Conservation (phyloP, 2,888 invertebrate genomes). For the Apotomis betuletana region DNA sequence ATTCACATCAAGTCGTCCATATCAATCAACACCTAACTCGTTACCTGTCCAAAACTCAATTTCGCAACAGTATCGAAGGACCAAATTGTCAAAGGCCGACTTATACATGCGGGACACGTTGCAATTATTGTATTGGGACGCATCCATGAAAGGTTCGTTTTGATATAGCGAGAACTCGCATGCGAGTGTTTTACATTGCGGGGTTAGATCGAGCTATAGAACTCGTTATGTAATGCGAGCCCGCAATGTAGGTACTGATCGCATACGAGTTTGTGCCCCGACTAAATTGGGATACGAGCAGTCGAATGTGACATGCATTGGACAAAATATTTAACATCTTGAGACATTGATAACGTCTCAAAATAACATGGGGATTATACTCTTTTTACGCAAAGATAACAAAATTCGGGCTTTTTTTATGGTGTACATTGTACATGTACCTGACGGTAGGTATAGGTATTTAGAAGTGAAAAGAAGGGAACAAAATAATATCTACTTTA, state of each 20-base stretch:
- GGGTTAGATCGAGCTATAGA: too few species aligned
- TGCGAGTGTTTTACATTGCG: not conserved
- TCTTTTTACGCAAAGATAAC: too few species aligned
- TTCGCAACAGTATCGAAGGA: constrained; percentile 17
- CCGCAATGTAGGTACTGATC: too few species aligned
- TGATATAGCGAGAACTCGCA: too few species aligned
- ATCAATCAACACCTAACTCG: constrained; percentile 23
- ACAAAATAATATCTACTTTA: too few species aligned
- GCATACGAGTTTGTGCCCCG: too few species aligned
- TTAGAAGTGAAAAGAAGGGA: too few species aligned
- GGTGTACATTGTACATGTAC: too few species aligned
- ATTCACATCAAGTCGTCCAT: constrained; percentile 14
- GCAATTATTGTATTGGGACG: constrained; percentile 38
- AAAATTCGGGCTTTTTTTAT: too few species aligned
- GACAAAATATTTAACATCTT: not conserved
- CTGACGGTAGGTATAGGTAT: too few species aligned
- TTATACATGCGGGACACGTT: constrained; percentile 32
- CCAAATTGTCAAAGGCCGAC: constrained; percentile 29
- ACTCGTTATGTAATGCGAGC: too few species aligned
- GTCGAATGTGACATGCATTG: not conserved
- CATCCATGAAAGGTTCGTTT: not conserved
- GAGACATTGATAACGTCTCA: not conserved
- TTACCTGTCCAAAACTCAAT: constrained; percentile 28
- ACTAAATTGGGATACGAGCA: too few species aligned
- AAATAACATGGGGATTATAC: not conserved